A percentile compares a stretch with the other conserved stretches of the same genome.
Evolutionary conservation across 2,797 vertebrate species (phyloP).

Genomic region (Manis crassicaudata): DNA sequence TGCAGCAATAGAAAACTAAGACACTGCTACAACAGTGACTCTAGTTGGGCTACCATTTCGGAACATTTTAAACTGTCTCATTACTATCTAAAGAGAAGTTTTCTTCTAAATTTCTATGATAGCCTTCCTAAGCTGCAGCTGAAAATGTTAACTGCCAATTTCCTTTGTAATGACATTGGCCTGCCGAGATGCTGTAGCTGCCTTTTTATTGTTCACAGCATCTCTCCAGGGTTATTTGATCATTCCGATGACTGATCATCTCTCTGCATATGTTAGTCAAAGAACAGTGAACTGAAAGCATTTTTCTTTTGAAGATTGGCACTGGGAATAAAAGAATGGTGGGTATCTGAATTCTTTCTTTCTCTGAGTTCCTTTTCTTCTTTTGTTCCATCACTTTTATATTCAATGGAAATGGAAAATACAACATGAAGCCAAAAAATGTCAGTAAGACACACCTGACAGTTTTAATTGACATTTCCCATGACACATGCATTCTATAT

Average conservation of each 20-base stretch:
- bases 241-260: background rate
- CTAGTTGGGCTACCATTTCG: background rate
- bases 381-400: conserved; percentile 1
- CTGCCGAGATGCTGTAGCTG: background rate
- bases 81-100: background rate
- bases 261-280: conserved; percentile 14
- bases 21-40: background rate
- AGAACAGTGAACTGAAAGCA: background rate
- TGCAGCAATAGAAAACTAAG: background rate
- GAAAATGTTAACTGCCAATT: background rate
- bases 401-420: background rate
- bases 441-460: background rate
- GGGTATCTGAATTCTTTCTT: background rate
- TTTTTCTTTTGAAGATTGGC: background rate
- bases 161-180: background rate
- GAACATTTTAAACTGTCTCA: background rate
- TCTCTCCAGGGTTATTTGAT: background rate
- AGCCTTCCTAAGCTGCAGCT: conserved; percentile 10
- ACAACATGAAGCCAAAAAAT: background rate
- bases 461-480: background rate
- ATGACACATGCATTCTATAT: background rate
- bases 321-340: background rate
- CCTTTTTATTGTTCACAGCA: background rate
- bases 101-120: conserved; percentile 26
- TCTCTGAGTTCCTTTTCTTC: background rate